phyloP scores from a whole-genome alignment of 2,888 invertebrate species.

The Plagodis dolabraria region DNA sequence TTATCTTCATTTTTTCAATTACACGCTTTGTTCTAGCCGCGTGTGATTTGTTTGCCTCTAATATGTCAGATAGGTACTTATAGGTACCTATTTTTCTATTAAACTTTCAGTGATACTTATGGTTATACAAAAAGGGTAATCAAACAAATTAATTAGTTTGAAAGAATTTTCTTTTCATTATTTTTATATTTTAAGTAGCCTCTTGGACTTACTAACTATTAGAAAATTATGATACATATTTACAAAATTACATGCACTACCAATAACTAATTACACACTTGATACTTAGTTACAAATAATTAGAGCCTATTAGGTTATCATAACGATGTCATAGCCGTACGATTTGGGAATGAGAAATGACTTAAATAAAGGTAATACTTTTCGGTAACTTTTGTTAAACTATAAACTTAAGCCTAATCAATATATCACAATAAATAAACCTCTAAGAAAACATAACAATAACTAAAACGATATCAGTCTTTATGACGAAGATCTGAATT shows the following conservation, averaged over 20 bases:
- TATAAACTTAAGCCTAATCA: slow-evolving; percentile 60
- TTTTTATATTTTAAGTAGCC: slow-evolving; percentile 66
- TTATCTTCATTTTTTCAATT: slow-evolving; percentile 1
- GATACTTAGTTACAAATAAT: slow-evolving; percentile 39
- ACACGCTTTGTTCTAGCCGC: not conserved
- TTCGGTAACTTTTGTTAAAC: slow-evolving; percentile 80
- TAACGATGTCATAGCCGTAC: slow-evolving; percentile 67
- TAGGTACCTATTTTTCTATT: no score
- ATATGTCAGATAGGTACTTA: no score
- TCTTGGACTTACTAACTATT: slow-evolving; percentile 58
- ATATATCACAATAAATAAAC: slow-evolving; percentile 80
- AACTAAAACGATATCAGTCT: slow-evolving; percentile 77
- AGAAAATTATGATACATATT: slow-evolving; percentile 56
- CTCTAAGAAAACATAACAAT: slow-evolving; percentile 76
- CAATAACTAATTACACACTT: slow-evolving; percentile 26
- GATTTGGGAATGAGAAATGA: slow-evolving; percentile 62
- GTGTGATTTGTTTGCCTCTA: no score
- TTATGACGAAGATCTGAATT: slow-evolving; percentile 60
- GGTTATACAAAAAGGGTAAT: slow-evolving; percentile 37
- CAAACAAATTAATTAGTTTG: slow-evolving; percentile 50
- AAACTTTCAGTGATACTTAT: no score
- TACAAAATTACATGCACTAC: slow-evolving; percentile 42
- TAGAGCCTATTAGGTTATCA: slow-evolving; percentile 48
- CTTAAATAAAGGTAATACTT: slow-evolving; percentile 80
- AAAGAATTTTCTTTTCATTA: slow-evolving; percentile 50